Evolutionary conservation across 2,113 vertebrate species (phyloP), one percentile per base, ranked within the genome.

Genomic region (Cairina moschata): DNA sequence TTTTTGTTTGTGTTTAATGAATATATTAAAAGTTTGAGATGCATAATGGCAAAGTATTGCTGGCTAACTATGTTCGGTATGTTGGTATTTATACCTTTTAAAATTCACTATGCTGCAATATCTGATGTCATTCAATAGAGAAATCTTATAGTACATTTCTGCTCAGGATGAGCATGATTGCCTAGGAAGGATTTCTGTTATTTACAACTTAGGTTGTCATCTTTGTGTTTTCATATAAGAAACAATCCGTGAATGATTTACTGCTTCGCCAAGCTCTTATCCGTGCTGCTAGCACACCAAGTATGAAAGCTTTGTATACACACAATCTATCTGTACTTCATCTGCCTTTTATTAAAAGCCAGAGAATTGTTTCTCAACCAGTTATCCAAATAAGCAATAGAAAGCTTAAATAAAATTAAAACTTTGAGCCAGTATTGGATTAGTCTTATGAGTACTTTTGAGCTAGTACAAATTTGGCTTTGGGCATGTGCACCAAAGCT

Each of bases 231-330:
- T n/a, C 31, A 2, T 38, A 1, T 9, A 23, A 32, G n/a, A n/a
- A 72, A 56, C 29, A 54, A 25, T 9, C 7, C 48, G 28, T n/a
- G 32, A 20, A 5, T 34, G 80, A 62, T 3, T 25, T 36, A 22
- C 11, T 18, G 48, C 59, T 48, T 56, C 23, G 3, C 0, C 21
- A 34, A 60, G 76, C 46, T 60, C 44, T 26, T 8, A 6, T 1
- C 40, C 1, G 0, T n/a, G 38, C 66, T 67, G 40, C 20, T 16
- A 40, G 29, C 40, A 13, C 21, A 22, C 2, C 1, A 44, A 26
- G 10, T 7, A 1, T 7, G 21, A 22, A 63, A 68, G 62, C 23
- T 83, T 4, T 56, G 36, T 20, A 11, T 17, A 11, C 11, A 5
- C 52, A 7, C 15, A n/a, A 26, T 13, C 42, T 56, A 2, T 12